Evolutionary conservation across 1,140 invertebrate species (phyloP).

Genomic region (Ganaspis sp.): DNA sequence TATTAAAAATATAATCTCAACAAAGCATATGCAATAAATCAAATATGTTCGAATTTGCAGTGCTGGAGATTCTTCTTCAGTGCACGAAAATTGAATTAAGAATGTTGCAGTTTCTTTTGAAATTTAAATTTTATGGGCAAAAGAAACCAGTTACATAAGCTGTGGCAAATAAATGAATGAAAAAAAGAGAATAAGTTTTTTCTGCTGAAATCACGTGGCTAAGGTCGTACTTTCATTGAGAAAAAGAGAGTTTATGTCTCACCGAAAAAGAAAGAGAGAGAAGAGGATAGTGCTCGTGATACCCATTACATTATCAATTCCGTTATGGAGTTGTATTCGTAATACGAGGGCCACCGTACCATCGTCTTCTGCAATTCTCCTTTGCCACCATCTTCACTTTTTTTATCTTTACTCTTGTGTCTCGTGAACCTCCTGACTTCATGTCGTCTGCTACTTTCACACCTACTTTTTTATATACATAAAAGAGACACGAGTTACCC

Average conservation of each 20-base stretch:
- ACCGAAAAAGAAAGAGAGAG: slow-evolving; percentile 56
- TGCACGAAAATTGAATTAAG: background rate
- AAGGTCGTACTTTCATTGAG: slow-evolving; percentile 67
- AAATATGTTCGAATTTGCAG: too few species aligned
- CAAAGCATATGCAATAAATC: too few species aligned
- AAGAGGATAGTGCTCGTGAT: slow-evolving; percentile 67
- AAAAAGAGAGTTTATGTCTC: slow-evolving; percentile 65
- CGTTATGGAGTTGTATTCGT: slow-evolving; percentile 73
- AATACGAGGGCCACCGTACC: slow-evolving; percentile 68
- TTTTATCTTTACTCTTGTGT: slow-evolving; percentile 43
- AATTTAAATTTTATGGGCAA: background rate
- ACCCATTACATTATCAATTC: slow-evolving; percentile 75
- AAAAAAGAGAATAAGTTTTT: slow-evolving; percentile 39
- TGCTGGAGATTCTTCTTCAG: too few species aligned
- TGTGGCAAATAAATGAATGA: background rate
- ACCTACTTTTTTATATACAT: slow-evolving; percentile 3
- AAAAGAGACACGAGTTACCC: slow-evolving; percentile 25
- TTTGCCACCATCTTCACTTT: slow-evolving; percentile 48
- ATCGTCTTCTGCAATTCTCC: slow-evolving; percentile 60
- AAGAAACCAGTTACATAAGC: background rate
- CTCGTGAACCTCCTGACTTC: slow-evolving; percentile 44
- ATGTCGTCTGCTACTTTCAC: slow-evolving; percentile 37
- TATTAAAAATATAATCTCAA: too few species aligned
- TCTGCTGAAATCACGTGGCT: slow-evolving; percentile 25
- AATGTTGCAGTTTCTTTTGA: background rate